Percentiles rank a stretch among this genome's conserved stretches.
These are phyloP conservation scores for Polyommatus icarus DNA, from an alignment of 2,888 invertebrate species.

Conservation along the genomic window DNA sequence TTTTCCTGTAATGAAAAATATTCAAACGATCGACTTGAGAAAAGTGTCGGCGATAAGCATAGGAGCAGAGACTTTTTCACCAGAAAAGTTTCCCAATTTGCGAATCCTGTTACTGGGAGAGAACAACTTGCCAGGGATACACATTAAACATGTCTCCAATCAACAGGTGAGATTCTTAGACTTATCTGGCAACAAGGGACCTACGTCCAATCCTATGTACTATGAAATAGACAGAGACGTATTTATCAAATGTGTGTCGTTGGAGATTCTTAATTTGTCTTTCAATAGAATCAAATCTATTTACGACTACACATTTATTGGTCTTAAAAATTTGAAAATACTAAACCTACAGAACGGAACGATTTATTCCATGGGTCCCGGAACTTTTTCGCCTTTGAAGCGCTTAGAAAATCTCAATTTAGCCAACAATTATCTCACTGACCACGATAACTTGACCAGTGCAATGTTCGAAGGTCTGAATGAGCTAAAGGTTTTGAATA, in stretches of 20 bases:
- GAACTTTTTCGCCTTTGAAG: slow-evolving; percentile 68
- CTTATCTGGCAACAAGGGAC: slow-evolving; percentile 74
- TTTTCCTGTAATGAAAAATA: slow-evolving; percentile 78
- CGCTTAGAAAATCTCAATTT: slow-evolving; percentile 74
- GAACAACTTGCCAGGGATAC: slow-evolving; percentile 77
- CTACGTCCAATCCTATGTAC: slow-evolving; percentile 63
- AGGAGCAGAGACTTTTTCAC: slow-evolving; percentile 68
- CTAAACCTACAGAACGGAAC: slow-evolving; percentile 78
- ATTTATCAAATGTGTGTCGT: slow-evolving; percentile 69
- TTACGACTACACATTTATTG: slow-evolving; percentile 73
- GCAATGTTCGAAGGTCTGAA: slow-evolving; percentile 72
- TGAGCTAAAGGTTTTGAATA: slow-evolving; percentile 67
- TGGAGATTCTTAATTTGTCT: slow-evolving; percentile 75
- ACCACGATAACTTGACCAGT: slow-evolving; percentile 63
- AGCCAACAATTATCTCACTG: slow-evolving; percentile 75
- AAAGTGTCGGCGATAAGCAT: slow-evolving; percentile 73
- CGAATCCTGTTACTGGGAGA: slow-evolving; percentile 72
- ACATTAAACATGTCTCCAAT: slow-evolving; percentile 69
- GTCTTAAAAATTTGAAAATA: slow-evolving; percentile 69
- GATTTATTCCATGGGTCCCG: slow-evolving; percentile 69
- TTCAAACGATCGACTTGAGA: slow-evolving; percentile 78
- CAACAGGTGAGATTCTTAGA: slow-evolving; percentile 74
- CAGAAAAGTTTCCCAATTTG: slow-evolving; percentile 72
- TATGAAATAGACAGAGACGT: slow-evolving; percentile 74
- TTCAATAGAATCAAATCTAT: slow-evolving; percentile 77